Base-by-base conservation (phyloP, 2,888 invertebrate genomes). In the Argyresthia goedartella region DNA sequence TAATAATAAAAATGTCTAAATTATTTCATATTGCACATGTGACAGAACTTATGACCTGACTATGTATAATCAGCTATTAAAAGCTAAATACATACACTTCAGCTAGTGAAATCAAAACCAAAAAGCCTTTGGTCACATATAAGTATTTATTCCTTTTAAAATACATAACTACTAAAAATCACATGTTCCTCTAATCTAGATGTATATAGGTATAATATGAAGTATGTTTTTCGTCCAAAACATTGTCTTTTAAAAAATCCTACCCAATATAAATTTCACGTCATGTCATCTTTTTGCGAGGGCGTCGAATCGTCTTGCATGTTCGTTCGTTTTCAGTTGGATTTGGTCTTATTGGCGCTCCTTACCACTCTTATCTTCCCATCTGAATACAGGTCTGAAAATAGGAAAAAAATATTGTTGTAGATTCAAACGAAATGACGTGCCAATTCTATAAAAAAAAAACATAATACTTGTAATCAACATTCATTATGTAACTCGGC, bases 311-410 rank as follows among this genome's bases (percentile, higher is more conserved):
- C n/a, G 3, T 9, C 39, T 39, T 39, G 9, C n/a, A 39, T 6
- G 9, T 39, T 39, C 3, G n/a, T 39, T 39, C 9, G n/a, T 39
- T 4, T 33, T 43, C 15, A 13, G 3, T 14, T 11, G 52, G 67
- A 58, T 57, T 66, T 65, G 0, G 78, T 77, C 13, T 66, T 64
- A 61, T 81, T 81, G 0, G 66, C 55, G 56, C 81, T 84, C 53
- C 82, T 58, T 0, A 65, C 69, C 1, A 79, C 61, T n/a, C 82
- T 59, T 0, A 73, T 55, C 39, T 71, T 75, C 7, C 42, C n/a
- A 1, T 64, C 68, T 0, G 79, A 75, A 49, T 73, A 71, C 50
- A 69, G 56, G 50, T 76, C 81, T 81, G 74, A 8, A 68, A 75
- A 15, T 56, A 42, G 55, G 51, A 13, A 15, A 15, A 15, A 11